phyloP scores from a whole-genome alignment of 2,113 vertebrate species.

The Crotalus helleri region DNA sequence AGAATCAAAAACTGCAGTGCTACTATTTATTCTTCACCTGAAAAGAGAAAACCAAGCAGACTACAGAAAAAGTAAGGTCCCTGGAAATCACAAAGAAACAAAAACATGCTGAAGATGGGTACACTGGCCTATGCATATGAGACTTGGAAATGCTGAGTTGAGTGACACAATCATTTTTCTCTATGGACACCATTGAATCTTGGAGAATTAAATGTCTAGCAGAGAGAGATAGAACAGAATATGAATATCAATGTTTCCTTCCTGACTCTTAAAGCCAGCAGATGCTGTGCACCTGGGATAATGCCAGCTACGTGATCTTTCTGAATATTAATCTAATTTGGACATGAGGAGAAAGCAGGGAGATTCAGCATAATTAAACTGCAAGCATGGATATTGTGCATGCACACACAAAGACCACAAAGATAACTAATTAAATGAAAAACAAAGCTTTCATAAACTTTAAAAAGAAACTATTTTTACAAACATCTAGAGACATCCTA shows the following conservation, averaged over 20 bases:
- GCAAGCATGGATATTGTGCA: neutral
- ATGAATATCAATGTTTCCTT: slow-evolving; percentile 47
- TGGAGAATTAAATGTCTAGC: slow-evolving; percentile 44
- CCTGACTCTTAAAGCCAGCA: slow-evolving; percentile 28
- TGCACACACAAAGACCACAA: neutral
- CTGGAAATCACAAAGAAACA: neutral
- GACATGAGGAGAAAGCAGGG: neutral
- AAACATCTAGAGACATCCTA: neutral
- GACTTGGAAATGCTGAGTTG: neutral
- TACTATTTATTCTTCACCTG: neutral
- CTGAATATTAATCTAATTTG: slow-evolving; percentile 38
- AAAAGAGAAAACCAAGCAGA: neutral
- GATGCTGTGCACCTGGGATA: slow-evolving; percentile 21
- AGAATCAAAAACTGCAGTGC: neutral
- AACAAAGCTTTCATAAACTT: neutral
- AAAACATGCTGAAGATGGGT: neutral
- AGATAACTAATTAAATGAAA: neutral
- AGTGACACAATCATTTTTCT: slow-evolving; percentile 1
- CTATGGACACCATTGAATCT: slow-evolving; percentile 12
- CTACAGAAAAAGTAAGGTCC: too few relatives aligned
- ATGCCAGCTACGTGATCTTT: slow-evolving; percentile 47
- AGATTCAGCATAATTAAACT: slow-evolving; percentile 18
- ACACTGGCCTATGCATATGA: neutral
- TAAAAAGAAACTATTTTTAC: neutral
- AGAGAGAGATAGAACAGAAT: slow-evolving; percentile 34